Evolutionary conservation across 2,113 vertebrate species (phyloP), one percentile per base, ranked within the genome.

Genomic region (Pseudorasbora parva): DNA sequence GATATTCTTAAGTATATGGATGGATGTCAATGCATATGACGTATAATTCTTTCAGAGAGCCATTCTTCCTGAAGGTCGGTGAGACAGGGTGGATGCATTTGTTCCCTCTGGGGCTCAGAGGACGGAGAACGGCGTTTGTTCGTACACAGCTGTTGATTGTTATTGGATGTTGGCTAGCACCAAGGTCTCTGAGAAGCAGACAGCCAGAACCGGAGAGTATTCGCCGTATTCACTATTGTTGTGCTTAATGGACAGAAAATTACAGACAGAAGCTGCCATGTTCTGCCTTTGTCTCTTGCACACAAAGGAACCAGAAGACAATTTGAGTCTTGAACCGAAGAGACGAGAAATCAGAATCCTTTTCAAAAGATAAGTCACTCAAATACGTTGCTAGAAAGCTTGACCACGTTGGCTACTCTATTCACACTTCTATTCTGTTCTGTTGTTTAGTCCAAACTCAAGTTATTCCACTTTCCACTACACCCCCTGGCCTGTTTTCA

Each of bases 41-140:
- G 80, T 82, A 69, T 77, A 64, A 84, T 86, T 84, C 76, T 86
- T 82, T 85, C 84, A 68, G 66, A 82, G 51, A 83, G 66, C 57
- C 59, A 59, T 89, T 89, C 84, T 81, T 62, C 51, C 75, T 85
- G 82, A 89, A 89, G 88, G 88, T 89, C 88, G 84, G 81, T 69
- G 78, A 73, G 59, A 30, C 83, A 83, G 54, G 19, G 30, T 51
- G 72, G 45, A 82, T 81, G 78, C 78, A 81, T 81, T 69, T 54
- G n/a, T 85, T 41, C 47, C 78, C 78, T 69, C 25, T 57, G 80
- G 72, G 84, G 27, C 62, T 11, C 27, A 3, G 75, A n/a, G 83
- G 86, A 77, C 75, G 80, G 79, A 79, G 78, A 60, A 72, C 69
- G 19, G 45, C 25, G 60, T 86, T 84, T 81, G 78, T 84, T 86